Base-by-base conservation (phyloP, 2,113 vertebrate genomes). In the Promerops cafer region DNA sequence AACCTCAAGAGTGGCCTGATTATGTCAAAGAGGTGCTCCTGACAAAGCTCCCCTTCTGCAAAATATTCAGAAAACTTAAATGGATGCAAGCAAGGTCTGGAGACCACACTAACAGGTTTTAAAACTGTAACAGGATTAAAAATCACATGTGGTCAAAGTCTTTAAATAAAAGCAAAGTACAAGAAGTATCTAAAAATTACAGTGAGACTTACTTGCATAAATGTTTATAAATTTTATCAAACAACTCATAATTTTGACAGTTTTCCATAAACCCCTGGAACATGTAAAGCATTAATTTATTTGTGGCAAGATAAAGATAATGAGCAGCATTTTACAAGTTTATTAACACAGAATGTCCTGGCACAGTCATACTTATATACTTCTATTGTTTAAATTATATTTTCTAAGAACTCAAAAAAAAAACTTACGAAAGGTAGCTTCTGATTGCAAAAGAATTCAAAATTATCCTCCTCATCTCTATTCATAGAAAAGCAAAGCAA, bases 151-250 rank as follows among this genome's bases (percentile, higher is more conserved):
- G 68, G 85, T 65, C 33, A 28, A 93, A 83, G 37, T 63, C 87
- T 82, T 96, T 85, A 90, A 95, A 94, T 90, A 88, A 93, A 94
- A 83, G 44, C n/a, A 83, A 66, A 95, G 77, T 72, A 89, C 37
- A 39, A 89, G 52, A 91, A 87, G 64, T 72, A 95, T 85, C 83
- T 87, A 63, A 94, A 96, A 92, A 57, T 94, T 84, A 83, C 94
- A 95, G 64, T 84, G 57, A 78, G n/a, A 75, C 56, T 94, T 64
- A 42, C 90, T 92, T 71, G 76, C 76, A 94, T 92, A 96, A 94
- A 96, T 85, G 45, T 92, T 94, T 97, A 91, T 78, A 82, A 89
- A 89, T 87, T 93, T 72, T 83, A 94, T 91, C 91, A 93, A 96
- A 93, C 74, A 81, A 91, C 71, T 90, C 77, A 93, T 95, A 78